Conservation (phyloP, 2,797 vertebrate genomes). For the Apogon talboti region DNA sequence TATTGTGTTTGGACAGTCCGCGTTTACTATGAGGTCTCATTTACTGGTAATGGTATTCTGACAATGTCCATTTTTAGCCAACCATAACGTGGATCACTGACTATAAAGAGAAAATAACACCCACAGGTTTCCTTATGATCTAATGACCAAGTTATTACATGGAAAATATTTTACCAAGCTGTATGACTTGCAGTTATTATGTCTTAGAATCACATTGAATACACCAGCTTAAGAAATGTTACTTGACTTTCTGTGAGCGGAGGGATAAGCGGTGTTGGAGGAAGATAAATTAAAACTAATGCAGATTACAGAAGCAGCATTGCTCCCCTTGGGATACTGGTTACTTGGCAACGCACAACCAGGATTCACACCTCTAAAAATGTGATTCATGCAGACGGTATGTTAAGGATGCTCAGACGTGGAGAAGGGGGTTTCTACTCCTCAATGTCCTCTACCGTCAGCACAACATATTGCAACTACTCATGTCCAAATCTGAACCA, state of each 20-base stretch:
- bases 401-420: constrained; percentile 45
- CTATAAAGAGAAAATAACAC: constrained; percentile 42
- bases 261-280: constrained; percentile 29
- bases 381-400: constrained; percentile 65
- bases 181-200: constrained; percentile 19
- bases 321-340: constrained; percentile 74
- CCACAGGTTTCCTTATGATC: constrained; percentile 44
- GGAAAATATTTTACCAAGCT: constrained; percentile 32
- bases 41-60: constrained; percentile 64
- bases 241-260: constrained; percentile 32
- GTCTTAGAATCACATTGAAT: constrained; percentile 25
- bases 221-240: constrained; percentile 35
- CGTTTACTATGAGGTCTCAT: constrained; percentile 52
- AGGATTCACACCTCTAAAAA: constrained; percentile 76
- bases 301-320: constrained; percentile 67
- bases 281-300: constrained; percentile 64
- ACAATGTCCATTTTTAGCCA: constrained; percentile 51
- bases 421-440: constrained; percentile 43
- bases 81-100: constrained; percentile 40
- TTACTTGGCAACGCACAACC: constrained; percentile 84
- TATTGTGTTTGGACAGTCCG: constrained; percentile 62
- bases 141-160: constrained; percentile 36
- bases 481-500: constrained; percentile 8
- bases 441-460: constrained; percentile 69
- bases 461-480: constrained; percentile 45